These are phyloP conservation scores for Pseudorhombus dupliciocellatus DNA, from an alignment of 2,113 vertebrate species.

Conservation along the genomic window DNA sequence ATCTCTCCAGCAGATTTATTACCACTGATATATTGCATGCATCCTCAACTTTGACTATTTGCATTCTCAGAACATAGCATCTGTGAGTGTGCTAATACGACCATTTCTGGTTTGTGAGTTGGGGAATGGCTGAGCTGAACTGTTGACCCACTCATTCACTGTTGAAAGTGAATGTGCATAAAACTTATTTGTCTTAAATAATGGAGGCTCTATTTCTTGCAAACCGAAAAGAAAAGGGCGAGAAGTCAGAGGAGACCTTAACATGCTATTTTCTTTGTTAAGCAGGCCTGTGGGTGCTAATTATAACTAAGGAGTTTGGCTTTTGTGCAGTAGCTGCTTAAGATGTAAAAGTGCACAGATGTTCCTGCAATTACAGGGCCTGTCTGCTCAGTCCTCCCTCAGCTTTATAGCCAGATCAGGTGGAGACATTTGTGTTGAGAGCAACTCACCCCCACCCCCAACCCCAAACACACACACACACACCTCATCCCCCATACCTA, in stretches of 20 bases:
- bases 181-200: slow-evolving; percentile 44
- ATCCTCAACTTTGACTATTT: slow-evolving; percentile 32
- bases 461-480: slow-evolving; percentile 37
- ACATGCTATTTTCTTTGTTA: slow-evolving; percentile 50
- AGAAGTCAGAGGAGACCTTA: slow-evolving; percentile 34
- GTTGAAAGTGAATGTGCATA: slow-evolving; percentile 11
- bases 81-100: neutral
- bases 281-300: slow-evolving; percentile 64
- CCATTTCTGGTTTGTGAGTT: slow-evolving; percentile 17
- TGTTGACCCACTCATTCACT: slow-evolving; percentile 10
- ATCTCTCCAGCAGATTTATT: slow-evolving; percentile 19
- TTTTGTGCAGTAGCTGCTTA: slow-evolving; percentile 65
- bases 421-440: slow-evolving; percentile 75
- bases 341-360: slow-evolving; percentile 82
- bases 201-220: slow-evolving; percentile 39
- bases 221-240: slow-evolving; percentile 7
- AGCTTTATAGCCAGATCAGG: slow-evolving; percentile 75
- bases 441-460: slow-evolving; percentile 25
- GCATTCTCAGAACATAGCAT: slow-evolving; percentile 22
- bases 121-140: slow-evolving; percentile 34
- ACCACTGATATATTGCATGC: slow-evolving; percentile 7
- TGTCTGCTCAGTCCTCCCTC: slow-evolving; percentile 41
- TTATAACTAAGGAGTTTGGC: slow-evolving; percentile 53
- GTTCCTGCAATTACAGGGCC: slow-evolving; percentile 78
- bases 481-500: slow-evolving; percentile 29